Percentiles rank a stretch among this genome's conserved stretches.
Evolutionary conservation across 1,140 invertebrate species (phyloP).

Genomic region (Caenorhabditis brenneri): DNA sequence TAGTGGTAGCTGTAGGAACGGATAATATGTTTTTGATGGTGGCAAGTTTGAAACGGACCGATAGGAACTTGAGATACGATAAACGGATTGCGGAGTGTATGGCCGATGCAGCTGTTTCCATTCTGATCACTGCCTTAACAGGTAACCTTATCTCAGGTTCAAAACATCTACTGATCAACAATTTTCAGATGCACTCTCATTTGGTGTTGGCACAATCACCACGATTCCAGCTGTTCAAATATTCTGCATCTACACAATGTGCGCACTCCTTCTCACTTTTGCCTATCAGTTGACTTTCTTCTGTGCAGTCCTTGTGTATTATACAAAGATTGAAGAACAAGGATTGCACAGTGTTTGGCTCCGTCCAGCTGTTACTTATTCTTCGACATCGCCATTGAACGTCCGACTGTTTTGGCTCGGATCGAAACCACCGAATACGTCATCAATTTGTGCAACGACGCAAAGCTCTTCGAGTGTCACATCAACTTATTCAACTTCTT

Average conservation of each 20-base stretch:
- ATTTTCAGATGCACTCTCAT: conserved; percentile 72
- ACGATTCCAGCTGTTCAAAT: conserved; percentile 79
- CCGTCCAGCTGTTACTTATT: conserved; percentile 36
- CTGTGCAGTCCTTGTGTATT: conserved; percentile 61
- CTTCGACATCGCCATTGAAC: conserved; percentile 47
- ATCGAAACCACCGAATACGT: background rate
- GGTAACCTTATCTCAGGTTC: conserved; percentile 47
- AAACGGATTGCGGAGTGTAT: conserved; percentile 71
- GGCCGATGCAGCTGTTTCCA: conserved; percentile 72
- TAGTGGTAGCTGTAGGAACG: conserved; percentile 73
- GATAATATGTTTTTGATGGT: conserved; percentile 75
- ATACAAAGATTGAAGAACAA: conserved; percentile 62
- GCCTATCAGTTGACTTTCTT: conserved; percentile 79
- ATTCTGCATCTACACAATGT: conserved; percentile 93
- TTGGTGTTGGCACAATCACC: conserved; percentile 72
- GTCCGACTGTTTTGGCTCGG: conserved; percentile 6
- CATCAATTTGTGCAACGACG: background rate
- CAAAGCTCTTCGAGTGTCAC: background rate
- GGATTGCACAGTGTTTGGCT: conserved; percentile 65
- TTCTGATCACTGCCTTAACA: conserved; percentile 74
- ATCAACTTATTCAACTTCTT: conserved; percentile 47
- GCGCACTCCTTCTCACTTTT: conserved; percentile 89
- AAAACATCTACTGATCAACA: background rate
- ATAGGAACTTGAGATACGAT: conserved; percentile 57
- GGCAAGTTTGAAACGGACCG: conserved; percentile 70